These are phyloP conservation scores for Choristoneura fumiferana DNA, from an alignment of 1,140 invertebrate species.

Conservation along the genomic window DNA sequence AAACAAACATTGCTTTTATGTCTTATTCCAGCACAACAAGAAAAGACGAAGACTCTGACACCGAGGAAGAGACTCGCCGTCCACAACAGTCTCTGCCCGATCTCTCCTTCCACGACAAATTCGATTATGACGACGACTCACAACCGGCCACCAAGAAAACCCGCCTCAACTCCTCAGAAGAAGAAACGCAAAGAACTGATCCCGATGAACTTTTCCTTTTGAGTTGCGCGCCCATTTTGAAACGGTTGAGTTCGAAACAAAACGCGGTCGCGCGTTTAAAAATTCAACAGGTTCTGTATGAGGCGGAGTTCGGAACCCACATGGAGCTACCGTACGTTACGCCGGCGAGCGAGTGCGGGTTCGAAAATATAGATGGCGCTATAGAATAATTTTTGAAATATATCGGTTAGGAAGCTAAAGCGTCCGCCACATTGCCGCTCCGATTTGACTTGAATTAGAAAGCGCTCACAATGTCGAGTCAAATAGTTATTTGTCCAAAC, in stretches of 20 bases:
- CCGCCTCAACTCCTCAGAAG: constrained; percentile 57
- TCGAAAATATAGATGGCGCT: constrained; percentile 32
- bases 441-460: too few species aligned
- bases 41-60: constrained; percentile 57
- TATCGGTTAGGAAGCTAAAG: too few species aligned
- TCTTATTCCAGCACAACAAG: constrained; percentile 23
- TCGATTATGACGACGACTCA: constrained; percentile 53
- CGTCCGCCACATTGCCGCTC: too few species aligned
- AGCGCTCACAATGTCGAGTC: too few species aligned
- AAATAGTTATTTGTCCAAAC: too few species aligned
- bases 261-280: constrained; percentile 66
- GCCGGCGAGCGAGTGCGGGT: constrained; percentile 52
- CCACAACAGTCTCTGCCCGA: constrained; percentile 45
- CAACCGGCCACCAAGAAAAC: constrained; percentile 50
- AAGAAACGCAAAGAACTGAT: constrained; percentile 56
- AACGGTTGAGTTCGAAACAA: constrained; percentile 62
- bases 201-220: constrained; percentile 72
- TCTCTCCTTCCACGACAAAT: constrained; percentile 43
- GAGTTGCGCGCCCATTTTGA: constrained; percentile 62
- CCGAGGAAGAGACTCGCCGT: constrained; percentile 48
- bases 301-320: constrained; percentile 65
- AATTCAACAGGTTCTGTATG: constrained; percentile 69
- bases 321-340: constrained; percentile 51
- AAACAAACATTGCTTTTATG: neutral
- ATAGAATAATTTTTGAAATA: constrained; percentile 21